These are phyloP conservation scores for Hyperoodon ampullatus DNA, from an alignment of 2,113 vertebrate species.

Conservation along the genomic window DNA sequence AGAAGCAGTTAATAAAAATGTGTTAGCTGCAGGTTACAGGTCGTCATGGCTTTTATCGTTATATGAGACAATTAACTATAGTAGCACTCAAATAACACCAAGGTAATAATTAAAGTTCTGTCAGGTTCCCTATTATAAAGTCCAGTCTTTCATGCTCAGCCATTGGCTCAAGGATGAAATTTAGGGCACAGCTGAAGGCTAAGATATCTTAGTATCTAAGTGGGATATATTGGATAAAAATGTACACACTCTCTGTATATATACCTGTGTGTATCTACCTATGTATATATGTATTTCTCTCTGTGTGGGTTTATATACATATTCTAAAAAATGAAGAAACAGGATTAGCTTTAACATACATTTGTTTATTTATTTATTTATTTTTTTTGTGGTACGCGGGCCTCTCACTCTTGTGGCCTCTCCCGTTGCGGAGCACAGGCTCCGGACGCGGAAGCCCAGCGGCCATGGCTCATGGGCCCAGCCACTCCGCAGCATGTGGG, in stretches of 20 bases:
- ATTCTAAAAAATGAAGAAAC: background rate
- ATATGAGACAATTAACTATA: conserved; percentile 45
- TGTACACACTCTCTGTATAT: fast-evolving
- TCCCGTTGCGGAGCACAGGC: no score
- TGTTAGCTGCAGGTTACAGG: conserved; percentile 56
- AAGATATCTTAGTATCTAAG: background rate
- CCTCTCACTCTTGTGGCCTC: no score
- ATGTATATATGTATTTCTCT: background rate
- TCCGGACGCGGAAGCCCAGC: no score
- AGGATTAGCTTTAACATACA: background rate
- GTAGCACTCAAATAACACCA: conserved; percentile 31
- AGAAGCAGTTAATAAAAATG: conserved; percentile 35
- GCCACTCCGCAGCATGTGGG: no score
- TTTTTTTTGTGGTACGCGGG: no score
- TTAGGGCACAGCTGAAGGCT: background rate
- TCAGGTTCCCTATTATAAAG: conserved; percentile 63
- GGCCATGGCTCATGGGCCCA: no score
- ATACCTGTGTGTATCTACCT: background rate
- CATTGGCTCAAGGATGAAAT: conserved; percentile 53
- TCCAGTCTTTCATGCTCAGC: background rate
- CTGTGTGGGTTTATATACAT: background rate
- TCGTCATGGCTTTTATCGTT: background rate
- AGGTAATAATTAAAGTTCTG: conserved; percentile 64
- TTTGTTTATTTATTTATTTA: background rate
- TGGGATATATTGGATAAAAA: background rate